Percentiles rank a stretch among this genome's conserved stretches.
phyloP scores from a whole-genome alignment of 2,888 invertebrate genomes.

The Psylliodes chrysocephalus region DNA sequence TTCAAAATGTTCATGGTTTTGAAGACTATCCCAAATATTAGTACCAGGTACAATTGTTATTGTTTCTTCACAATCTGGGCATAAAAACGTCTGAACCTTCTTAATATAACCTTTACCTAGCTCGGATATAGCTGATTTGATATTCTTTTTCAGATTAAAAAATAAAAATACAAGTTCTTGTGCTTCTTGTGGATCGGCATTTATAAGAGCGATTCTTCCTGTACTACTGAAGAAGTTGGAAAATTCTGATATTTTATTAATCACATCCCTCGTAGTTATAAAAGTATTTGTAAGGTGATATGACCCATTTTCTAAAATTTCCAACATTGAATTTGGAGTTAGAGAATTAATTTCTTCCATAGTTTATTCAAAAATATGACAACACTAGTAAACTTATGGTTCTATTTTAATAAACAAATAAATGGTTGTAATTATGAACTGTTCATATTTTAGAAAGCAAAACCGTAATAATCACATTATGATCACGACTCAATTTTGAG shows the following conservation, averaged over 20 bases:
- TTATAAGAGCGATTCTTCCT: slow-evolving; percentile 41
- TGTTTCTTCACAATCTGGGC: slow-evolving; percentile 45
- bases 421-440: too few relatives aligned
- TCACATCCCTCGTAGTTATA: slow-evolving; percentile 26
- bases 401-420: background rate
- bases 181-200: slow-evolving; percentile 36
- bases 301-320: slow-evolving; percentile 29
- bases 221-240: slow-evolving; percentile 45
- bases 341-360: slow-evolving; percentile 9
- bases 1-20: slow-evolving; percentile 52
- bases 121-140: slow-evolving; percentile 44
- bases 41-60: slow-evolving; percentile 38
- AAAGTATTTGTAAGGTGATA: slow-evolving; percentile 14
- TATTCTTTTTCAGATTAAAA: slow-evolving; percentile 46
- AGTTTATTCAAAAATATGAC: background rate
- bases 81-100: slow-evolving; percentile 37
- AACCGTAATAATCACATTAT: too few relatives aligned
- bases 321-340: slow-evolving; percentile 4
- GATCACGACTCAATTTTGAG: too few relatives aligned
- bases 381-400: background rate
- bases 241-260: slow-evolving; percentile 44
- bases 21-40: slow-evolving; percentile 48
- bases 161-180: slow-evolving; percentile 45
- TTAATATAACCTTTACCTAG: slow-evolving; percentile 37
- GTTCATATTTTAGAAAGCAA: too few relatives aligned